Conservation (phyloP, 1,140 invertebrate species). For the Caenorhabditis brenneri region DNA sequence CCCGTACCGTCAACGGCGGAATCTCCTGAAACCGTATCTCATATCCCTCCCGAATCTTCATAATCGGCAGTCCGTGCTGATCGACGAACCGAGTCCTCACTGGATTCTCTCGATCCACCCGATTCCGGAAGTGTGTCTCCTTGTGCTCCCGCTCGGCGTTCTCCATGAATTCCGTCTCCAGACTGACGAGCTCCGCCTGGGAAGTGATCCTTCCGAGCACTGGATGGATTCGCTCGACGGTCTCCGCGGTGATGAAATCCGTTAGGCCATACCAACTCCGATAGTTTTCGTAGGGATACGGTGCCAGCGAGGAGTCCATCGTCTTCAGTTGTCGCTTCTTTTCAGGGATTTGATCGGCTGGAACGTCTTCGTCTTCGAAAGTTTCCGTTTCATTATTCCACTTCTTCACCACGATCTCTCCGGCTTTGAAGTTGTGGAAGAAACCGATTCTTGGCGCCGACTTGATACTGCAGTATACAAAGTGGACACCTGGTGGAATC, state of each 20-base stretch:
- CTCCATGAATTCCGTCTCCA: slow-evolving; percentile 64
- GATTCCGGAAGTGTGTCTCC: slow-evolving; percentile 38
- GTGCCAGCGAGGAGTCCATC: slow-evolving; percentile 82
- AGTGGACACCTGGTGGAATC: slow-evolving; percentile 96
- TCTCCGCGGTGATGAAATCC: slow-evolving; percentile 77
- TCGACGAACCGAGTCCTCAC: slow-evolving; percentile 72
- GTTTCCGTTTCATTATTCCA: slow-evolving; percentile 78
- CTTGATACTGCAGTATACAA: slow-evolving; percentile 82
- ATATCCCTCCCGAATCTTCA: slow-evolving; percentile 81
- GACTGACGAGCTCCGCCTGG: slow-evolving; percentile 62
- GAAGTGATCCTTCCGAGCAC: slow-evolving; percentile 62
- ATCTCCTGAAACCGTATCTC: slow-evolving; percentile 81
- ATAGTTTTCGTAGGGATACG: slow-evolving; percentile 88
- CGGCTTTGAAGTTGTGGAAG: slow-evolving; percentile 83
- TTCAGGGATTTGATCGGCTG: slow-evolving; percentile 77
- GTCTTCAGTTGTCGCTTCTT: slow-evolving; percentile 77
- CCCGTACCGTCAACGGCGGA: slow-evolving; percentile 76
- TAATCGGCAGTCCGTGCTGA: slow-evolving; percentile 77
- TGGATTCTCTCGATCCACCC: slow-evolving; percentile 55
- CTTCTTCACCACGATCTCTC: slow-evolving; percentile 83
- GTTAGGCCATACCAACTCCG: slow-evolving; percentile 85
- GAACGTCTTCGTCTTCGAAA: slow-evolving; percentile 63
- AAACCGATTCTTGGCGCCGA: slow-evolving; percentile 82
- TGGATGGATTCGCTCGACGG: slow-evolving; percentile 62
- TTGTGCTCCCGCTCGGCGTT: slow-evolving; percentile 40